Base-by-base conservation (phyloP, 2,888 invertebrate species). In the Rhorus exstirpatorius region DNA sequence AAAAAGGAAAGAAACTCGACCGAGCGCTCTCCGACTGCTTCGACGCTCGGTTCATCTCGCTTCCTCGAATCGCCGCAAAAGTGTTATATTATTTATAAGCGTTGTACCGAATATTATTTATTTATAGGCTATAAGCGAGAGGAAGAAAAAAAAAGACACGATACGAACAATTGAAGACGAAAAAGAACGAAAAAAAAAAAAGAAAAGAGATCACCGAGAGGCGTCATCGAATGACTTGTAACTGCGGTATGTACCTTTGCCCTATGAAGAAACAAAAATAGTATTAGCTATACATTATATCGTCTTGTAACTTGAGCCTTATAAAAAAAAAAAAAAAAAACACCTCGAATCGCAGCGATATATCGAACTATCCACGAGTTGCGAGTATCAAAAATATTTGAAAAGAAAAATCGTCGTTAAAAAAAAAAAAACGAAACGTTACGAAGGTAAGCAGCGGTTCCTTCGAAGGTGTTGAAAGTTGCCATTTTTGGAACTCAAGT, bases 51-150 rank as follows among this genome's bases (percentile, higher is more conserved):
- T n/a, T 21, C 68, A n/a, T 55, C 46, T 58, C 63, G 72, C 53
- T 63, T 68, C 31, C 60, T 49, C 26, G 21, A 26, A 26, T 67
- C 76, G 58, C 63, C 80, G 58, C 63, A 24, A 55, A 74, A 79
- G 70, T 82, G 82, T 82, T 82, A 79, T 82, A 79, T 82, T 82
- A 82, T 82, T 82, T 82, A 71, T 82, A 82, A 82, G 82, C 75
- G 82, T 82, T 82, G 60, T 65, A 75, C 55, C 65, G 79, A 82
- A 75, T 82, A 75, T 82, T 79, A 82, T 82, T 82, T 82, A 82
- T 82, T 82, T 75, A 63, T 81, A 63, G 72, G 55, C 68, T 67
- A 81, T 77, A 68, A 78, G 31, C 10, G 38, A 10, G 19, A 61
- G 8, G 4, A 53, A 21, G 10, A 38, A 14, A 78, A 58, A 31